phyloP scores from a whole-genome alignment of 2,888 invertebrate genomes.

The Cataglyphis altisquamis region DNA sequence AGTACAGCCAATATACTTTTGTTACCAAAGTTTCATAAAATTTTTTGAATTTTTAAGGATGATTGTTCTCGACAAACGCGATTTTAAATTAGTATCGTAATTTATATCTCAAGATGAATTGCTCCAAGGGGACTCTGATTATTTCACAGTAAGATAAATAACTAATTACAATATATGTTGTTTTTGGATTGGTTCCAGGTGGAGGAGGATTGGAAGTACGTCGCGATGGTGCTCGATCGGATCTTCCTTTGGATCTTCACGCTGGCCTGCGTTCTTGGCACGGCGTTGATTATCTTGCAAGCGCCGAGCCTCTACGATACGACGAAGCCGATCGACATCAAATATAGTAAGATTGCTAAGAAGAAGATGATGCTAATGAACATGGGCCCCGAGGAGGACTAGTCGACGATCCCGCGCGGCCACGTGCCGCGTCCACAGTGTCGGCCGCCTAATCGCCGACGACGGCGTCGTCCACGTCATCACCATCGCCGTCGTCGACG shows the following conservation, averaged over 20 bases:
- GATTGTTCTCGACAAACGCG: not conserved
- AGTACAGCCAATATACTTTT: too few relatives aligned
- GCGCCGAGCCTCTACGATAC: slow-evolving; percentile 97
- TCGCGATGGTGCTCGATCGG: slow-evolving; percentile 97
- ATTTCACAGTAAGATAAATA: not conserved
- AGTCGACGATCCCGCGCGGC: slow-evolving; percentile 82
- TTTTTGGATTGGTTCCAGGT: slow-evolving; percentile 88
- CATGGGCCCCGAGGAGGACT: slow-evolving; percentile 92
- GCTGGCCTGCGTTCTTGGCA: slow-evolving; percentile 96
- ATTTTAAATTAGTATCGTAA: not conserved
- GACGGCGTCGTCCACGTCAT: slow-evolving; percentile 46
- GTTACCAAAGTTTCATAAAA: too few relatives aligned
- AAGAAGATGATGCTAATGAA: slow-evolving; percentile 95
- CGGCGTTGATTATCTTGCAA: slow-evolving; percentile 94
- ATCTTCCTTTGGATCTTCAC: slow-evolving; percentile 98
- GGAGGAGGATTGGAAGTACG: slow-evolving; percentile 99
- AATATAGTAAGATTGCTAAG: slow-evolving; percentile 96
- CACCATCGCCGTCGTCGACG: slow-evolving; percentile 54
- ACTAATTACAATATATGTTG: not conserved
- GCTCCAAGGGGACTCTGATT: not conserved
- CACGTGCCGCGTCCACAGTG: slow-evolving; percentile 67
- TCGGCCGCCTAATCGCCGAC: slow-evolving; percentile 49
- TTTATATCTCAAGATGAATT: not conserved
- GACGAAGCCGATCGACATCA: slow-evolving; percentile 95
- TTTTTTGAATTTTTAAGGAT: not conserved